Conservation (phyloP, 2,797 vertebrate genomes). For the Peromyscus attwateri region DNA sequence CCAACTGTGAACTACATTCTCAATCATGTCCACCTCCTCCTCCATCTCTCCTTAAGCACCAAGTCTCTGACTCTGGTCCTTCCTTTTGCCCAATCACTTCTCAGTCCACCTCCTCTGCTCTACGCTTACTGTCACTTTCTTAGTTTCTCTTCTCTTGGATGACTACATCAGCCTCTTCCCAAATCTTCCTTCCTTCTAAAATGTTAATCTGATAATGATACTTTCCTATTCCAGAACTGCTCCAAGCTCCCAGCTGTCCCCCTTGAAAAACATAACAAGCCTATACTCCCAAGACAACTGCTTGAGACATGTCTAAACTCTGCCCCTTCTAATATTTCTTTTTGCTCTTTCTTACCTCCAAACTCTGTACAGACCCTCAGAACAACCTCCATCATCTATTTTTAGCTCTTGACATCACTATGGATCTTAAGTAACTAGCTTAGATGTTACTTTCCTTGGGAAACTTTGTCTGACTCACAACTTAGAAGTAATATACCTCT, state of each 20-base stretch:
- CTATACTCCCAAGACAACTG: neutral
- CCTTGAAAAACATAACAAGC: constrained; percentile 28
- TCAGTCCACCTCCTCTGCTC: constrained; percentile 42
- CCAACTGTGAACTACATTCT: constrained; percentile 20
- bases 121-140: neutral
- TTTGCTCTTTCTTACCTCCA: constrained; percentile 16
- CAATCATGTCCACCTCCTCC: neutral
- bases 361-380: neutral
- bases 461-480: constrained; percentile 62
- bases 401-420: constrained; percentile 46
- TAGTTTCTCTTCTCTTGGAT: constrained; percentile 24
- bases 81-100: neutral
- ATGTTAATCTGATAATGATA: constrained; percentile 46
- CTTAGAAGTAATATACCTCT: constrained; percentile 27
- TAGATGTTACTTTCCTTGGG: constrained; percentile 52
- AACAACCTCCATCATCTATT: neutral
- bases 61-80: constrained; percentile 36
- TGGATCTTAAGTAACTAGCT: constrained; percentile 39
- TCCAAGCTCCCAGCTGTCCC: constrained; percentile 37
- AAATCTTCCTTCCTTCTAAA: constrained; percentile 66
- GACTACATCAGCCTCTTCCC: constrained; percentile 24
- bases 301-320: constrained; percentile 1
- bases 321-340: neutral
- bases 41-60: neutral
- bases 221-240: constrained; percentile 64